phyloP scores from a whole-genome alignment of 2,888 invertebrate genomes.

The Ctena decussata region DNA sequence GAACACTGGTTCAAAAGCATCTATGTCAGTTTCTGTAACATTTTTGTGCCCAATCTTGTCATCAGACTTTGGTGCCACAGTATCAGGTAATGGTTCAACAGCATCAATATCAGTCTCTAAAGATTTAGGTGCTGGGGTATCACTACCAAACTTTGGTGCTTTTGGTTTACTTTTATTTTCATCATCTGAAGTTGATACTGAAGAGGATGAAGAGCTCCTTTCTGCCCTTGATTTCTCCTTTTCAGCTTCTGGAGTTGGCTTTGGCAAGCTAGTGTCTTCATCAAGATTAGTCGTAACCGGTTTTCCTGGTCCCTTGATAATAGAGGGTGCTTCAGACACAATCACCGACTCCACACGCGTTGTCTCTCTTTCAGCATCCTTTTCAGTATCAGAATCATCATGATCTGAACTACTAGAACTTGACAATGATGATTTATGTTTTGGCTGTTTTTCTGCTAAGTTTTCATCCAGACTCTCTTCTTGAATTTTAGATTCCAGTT shows the following conservation, averaged over 20 bases:
- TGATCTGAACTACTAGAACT: not conserved
- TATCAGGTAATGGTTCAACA: not conserved
- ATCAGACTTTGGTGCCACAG: too few species aligned
- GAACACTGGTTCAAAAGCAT: conserved; percentile 16
- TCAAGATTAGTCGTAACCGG: not conserved
- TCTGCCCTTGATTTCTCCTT: not conserved
- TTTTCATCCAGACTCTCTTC: not conserved
- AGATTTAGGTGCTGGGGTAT: not conserved
- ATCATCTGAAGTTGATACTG: not conserved
- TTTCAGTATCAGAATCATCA: not conserved
- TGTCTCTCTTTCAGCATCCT: not conserved
- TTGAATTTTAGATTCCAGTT: not conserved
- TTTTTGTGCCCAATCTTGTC: not conserved
- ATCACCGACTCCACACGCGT: not conserved
- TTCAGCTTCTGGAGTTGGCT: not conserved
- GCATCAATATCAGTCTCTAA: conserved; percentile 20
- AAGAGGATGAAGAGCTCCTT: not conserved
- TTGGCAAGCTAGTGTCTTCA: not conserved
- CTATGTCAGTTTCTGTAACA: not conserved
- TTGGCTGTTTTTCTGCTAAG: not conserved
- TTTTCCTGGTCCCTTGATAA: not conserved
- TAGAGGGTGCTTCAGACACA: not conserved
- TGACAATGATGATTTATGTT: not conserved
- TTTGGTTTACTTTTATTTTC: not conserved
- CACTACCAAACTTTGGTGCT: not conserved